phyloP scores from a whole-genome alignment of 2,113 vertebrate genomes.

The Ctenodactylus gundi region DNA sequence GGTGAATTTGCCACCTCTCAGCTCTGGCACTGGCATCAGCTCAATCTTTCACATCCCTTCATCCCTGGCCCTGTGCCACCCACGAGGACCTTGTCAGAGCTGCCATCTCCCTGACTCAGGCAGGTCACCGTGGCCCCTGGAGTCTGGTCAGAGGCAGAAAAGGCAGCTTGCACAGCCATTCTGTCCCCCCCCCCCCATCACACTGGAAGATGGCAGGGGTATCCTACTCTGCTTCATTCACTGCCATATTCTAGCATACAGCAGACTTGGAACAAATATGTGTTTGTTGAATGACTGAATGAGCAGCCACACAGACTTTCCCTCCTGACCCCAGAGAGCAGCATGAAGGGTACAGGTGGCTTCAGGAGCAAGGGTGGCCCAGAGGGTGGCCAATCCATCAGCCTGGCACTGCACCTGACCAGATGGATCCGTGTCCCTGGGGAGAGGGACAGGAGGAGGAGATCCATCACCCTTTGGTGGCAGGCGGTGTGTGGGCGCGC shows the following conservation, averaged over 20 bases:
- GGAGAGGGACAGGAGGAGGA: conserved; percentile 10
- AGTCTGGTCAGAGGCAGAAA: neutral
- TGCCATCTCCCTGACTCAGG: neutral
- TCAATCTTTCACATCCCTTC: neutral
- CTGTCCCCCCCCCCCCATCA: neutral
- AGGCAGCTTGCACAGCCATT: neutral
- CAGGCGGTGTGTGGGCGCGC: neutral
- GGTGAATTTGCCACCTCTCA: fast-evolving
- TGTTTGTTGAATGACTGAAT: conserved; percentile 12
- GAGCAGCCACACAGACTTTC: neutral
- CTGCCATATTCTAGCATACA: neutral
- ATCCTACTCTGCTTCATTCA: neutral
- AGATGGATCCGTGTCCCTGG: conserved; percentile 56
- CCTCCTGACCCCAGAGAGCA: neutral
- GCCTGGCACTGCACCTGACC: conserved; percentile 21
- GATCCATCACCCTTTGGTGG: conserved; percentile 36
- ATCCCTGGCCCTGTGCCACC: neutral
- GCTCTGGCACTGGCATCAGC: neutral
- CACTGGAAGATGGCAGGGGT: neutral
- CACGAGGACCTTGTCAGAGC: neutral
- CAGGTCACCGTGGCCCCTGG: neutral
- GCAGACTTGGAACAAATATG: neutral
- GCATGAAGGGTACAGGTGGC: neutral
- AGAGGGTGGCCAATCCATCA: conserved; percentile 57
- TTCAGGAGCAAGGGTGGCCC: neutral